phyloP scores from a whole-genome alignment of 2,797 vertebrate genomes.

The Dipus sagitta region DNA sequence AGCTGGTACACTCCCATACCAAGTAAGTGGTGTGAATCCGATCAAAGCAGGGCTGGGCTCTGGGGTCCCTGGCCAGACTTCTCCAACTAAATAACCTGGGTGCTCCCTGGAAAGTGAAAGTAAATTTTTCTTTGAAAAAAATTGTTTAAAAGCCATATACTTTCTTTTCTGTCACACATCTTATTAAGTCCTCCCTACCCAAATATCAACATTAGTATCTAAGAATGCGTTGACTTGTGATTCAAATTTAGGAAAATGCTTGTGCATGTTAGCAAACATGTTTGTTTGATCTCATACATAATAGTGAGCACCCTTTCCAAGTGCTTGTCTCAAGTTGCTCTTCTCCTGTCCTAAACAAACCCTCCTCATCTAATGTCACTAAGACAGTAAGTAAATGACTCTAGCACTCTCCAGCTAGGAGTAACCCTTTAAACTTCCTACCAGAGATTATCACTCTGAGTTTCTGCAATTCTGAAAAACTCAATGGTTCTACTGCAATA shows the following conservation, averaged over 20 bases:
- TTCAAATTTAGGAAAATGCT: constrained; percentile 50
- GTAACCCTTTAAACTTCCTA: constrained; percentile 55
- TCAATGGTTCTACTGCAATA: constrained; percentile 7
- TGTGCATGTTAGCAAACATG: not conserved
- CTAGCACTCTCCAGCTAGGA: constrained; percentile 12
- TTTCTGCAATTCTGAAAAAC: constrained; percentile 48
- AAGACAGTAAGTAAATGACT: not conserved
- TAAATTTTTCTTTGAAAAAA: not conserved
- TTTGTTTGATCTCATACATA: not conserved
- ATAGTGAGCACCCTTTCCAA: not conserved
- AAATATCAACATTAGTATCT: constrained; percentile 40
- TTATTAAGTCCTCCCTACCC: constrained; percentile 25
- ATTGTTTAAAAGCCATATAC: not conserved
- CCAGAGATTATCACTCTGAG: constrained; percentile 9
- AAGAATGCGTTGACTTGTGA: constrained; percentile 39
- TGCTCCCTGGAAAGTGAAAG: constrained; percentile 53
- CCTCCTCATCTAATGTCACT: constrained; percentile 16
- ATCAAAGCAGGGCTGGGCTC: constrained; percentile 70
- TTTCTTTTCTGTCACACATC: constrained; percentile 19
- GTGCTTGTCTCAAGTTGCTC: not conserved
- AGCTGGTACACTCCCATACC: constrained; percentile 91
- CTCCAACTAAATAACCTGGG: constrained; percentile 12
- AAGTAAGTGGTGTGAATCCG: constrained; percentile 80
- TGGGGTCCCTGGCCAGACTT: not conserved
- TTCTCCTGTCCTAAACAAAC: not conserved